Conservation (phyloP, 2,888 invertebrate species). For the Drosophila aldrichi region DNA sequence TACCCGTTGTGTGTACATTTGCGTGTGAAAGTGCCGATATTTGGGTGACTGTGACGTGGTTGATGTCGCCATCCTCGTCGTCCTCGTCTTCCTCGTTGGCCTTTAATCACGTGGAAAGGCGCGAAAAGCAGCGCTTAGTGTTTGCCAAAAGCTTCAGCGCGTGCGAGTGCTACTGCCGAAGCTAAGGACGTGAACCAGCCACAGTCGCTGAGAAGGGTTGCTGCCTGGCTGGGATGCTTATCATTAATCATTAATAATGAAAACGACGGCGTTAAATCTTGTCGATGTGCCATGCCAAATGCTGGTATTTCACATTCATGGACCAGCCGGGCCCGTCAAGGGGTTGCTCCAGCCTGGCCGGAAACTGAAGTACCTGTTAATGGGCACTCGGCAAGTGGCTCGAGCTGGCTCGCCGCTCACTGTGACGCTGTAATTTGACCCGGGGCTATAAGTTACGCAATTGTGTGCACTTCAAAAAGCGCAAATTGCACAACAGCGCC, state of each 20-base stretch:
- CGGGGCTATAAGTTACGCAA: conserved; percentile 84
- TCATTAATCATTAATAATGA: conserved; percentile 85
- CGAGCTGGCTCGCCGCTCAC: conserved; percentile 2
- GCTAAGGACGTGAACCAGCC: conserved; percentile 6
- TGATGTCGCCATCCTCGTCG: conserved; percentile 58
- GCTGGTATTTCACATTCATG: conserved; percentile 78
- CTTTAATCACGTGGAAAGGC: conserved; percentile 85
- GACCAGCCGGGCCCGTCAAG: conserved; percentile 30
- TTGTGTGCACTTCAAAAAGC: conserved; percentile 76
- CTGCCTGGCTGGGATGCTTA: conserved; percentile 67
- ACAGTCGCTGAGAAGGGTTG: conserved; percentile 55
- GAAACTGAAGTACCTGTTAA: conserved; percentile 83
- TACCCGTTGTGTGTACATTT: conserved; percentile 64
- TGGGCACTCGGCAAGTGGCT: conserved; percentile 78
- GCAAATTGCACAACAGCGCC: conserved; percentile 79
- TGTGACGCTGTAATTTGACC: conserved; percentile 83
- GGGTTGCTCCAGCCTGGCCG: conserved; percentile 47
- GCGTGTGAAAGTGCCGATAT: conserved; percentile 80
- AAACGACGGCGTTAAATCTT: conserved; percentile 77
- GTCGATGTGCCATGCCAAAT: conserved; percentile 80
- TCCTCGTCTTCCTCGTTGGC: conserved; percentile 52
- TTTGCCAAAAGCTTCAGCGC: conserved; percentile 79
- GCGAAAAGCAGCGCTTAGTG: conserved; percentile 84
- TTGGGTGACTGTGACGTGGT: conserved; percentile 60
- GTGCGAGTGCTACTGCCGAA: conserved; percentile 35